phyloP scores from a whole-genome alignment of 2,888 invertebrate species.

The Drosophila siamana region DNA sequence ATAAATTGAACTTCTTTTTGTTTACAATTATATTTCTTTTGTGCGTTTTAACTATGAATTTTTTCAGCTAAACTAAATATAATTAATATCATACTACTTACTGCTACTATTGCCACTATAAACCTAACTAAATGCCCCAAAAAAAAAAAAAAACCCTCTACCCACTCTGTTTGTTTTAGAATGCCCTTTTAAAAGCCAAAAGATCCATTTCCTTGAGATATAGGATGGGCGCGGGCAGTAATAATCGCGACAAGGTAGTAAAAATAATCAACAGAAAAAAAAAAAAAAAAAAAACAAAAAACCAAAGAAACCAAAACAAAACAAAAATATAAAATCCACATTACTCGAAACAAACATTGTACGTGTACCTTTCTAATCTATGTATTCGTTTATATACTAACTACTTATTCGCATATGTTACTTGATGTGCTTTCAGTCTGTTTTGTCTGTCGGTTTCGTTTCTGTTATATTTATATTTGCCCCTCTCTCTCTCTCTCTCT shows the following conservation, averaged over 20 bases:
- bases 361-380: conserved; percentile 23
- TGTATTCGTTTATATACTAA: conserved; percentile 33
- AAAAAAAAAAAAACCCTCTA: conserved; percentile 51
- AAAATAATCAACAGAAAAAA: conserved; percentile 47
- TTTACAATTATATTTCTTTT: conserved; percentile 11
- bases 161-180: conserved; percentile 81
- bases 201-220: conserved; percentile 85
- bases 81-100: conserved; percentile 9
- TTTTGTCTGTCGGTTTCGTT: conserved; percentile 27
- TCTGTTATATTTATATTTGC: conserved; percentile 14
- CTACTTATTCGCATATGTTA: conserved; percentile 36
- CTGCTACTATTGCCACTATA: neutral
- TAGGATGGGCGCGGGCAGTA: conserved; percentile 85
- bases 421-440: conserved; percentile 36
- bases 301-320: conserved; percentile 14
- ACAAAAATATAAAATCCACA: conserved; percentile 15
- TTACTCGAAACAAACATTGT: conserved; percentile 27
- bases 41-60: conserved; percentile 26
- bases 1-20: conserved; percentile 3
- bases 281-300: conserved; percentile 3
- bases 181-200: conserved; percentile 85
- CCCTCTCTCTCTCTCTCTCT: conserved; percentile 14
- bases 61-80: conserved; percentile 49
- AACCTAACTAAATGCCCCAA: conserved; percentile 51
- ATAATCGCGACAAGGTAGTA: conserved; percentile 85